Conservation (phyloP, 2,113 vertebrate genomes). For the Indicator indicator region DNA sequence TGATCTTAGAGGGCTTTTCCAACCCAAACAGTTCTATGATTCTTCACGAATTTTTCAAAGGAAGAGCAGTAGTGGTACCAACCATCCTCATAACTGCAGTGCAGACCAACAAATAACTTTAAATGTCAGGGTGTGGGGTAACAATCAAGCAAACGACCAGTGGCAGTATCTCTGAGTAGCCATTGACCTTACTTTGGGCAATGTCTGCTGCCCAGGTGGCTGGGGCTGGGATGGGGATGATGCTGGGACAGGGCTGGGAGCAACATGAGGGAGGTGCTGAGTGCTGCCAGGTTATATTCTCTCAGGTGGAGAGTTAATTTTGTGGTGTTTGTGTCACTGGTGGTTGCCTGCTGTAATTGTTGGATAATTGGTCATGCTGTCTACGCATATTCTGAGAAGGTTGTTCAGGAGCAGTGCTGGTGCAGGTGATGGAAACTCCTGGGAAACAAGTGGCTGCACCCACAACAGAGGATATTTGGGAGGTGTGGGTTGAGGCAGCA, state of each 20-base stretch:
- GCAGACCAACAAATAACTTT: neutral
- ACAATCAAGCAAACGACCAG: neutral
- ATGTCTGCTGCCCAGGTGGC: neutral
- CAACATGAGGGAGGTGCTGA: fast-evolving
- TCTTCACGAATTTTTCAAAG: neutral
- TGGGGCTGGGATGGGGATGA: neutral
- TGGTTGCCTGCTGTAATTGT: neutral
- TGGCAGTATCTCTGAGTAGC: neutral
- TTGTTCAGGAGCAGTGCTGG: neutral
- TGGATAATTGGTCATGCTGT: neutral
- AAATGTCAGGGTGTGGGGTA: neutral
- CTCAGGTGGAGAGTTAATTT: neutral
- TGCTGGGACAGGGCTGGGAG: neutral
- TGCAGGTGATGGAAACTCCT: neutral
- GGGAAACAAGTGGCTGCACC: neutral
- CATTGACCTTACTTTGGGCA: neutral
- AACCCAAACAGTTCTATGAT: too few species aligned
- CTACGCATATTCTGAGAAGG: neutral
- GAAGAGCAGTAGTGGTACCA: neutral
- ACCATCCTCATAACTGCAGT: neutral
- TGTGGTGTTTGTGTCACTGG: neutral
- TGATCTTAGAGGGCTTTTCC: too few species aligned
- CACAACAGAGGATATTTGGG: neutral
- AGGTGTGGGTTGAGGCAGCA: neutral
- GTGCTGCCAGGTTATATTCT: fast-evolving